phyloP scores from a whole-genome alignment of 2,113 vertebrate species.

The Castor canadensis region DNA sequence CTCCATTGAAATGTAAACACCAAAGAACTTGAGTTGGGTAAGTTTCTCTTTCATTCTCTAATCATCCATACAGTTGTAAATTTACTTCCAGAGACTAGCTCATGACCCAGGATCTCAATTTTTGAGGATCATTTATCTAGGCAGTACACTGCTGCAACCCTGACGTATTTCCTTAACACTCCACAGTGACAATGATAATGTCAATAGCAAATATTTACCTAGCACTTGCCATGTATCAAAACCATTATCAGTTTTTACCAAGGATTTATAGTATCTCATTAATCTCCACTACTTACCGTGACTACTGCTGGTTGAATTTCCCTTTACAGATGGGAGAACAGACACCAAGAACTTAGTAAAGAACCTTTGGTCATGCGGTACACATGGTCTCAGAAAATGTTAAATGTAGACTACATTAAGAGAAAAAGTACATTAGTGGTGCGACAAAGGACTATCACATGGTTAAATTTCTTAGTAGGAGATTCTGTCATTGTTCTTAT shows the following conservation, averaged over 20 bases:
- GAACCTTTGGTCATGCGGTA: neutral
- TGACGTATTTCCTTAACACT: neutral
- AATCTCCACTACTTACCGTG: neutral
- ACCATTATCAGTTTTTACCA: neutral
- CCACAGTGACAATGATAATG: neutral
- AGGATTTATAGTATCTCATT: neutral
- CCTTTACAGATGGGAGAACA: neutral
- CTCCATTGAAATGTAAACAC: neutral
- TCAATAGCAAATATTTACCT: neutral
- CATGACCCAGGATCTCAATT: neutral
- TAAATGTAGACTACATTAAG: neutral
- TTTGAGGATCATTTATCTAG: neutral
- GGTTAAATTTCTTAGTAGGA: neutral
- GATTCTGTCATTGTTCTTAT: neutral
- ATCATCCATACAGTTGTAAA: neutral
- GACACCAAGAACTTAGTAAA: neutral
- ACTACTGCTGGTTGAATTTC: neutral
- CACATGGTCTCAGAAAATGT: neutral
- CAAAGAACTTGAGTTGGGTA: neutral
- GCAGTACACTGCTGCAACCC: neutral
- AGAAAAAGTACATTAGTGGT: neutral
- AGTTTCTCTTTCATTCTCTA: neutral
- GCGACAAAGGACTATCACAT: neutral
- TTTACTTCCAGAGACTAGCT: neutral
- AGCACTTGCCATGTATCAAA: neutral